Evolutionary conservation across 2,113 vertebrate species (phyloP).

Genomic region (Hippocampus barbouri): DNA sequence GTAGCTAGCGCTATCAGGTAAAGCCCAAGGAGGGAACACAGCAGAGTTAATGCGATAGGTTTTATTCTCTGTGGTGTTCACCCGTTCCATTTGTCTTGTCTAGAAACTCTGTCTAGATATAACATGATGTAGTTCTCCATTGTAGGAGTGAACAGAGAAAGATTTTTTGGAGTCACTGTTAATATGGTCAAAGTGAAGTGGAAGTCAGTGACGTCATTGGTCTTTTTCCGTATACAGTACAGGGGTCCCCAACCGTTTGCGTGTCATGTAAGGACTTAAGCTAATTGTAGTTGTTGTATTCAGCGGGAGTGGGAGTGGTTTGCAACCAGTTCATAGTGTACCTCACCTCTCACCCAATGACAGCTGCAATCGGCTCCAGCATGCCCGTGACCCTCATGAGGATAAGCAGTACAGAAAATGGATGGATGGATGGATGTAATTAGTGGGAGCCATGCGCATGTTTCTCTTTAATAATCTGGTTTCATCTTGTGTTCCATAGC

Average conservation of each 20-base stretch:
- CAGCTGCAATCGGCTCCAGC: too few relatives aligned
- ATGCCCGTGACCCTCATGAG: too few relatives aligned
- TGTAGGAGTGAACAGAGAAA: background rate
- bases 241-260: background rate
- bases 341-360: too few relatives aligned
- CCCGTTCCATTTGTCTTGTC: background rate
- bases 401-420: too few relatives aligned
- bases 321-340: too few relatives aligned
- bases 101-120: slow-evolving; percentile 2
- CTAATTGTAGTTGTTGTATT: too few relatives aligned
- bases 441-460: too few relatives aligned
- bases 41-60: slow-evolving; percentile 26
- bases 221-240: background rate
- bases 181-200: background rate
- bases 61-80: slow-evolving; percentile 28
- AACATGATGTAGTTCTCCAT: slow-evolving; percentile 13
- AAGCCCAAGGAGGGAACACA: slow-evolving; percentile 31
- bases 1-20: slow-evolving; percentile 40
- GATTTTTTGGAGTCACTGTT: background rate
- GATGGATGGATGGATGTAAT: too few relatives aligned
- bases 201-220: background rate
- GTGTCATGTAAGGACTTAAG: background rate
- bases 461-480: too few relatives aligned
- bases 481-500: too few relatives aligned
- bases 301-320: too few relatives aligned